Base-by-base conservation (phyloP, 2,113 vertebrate genomes). In the Triplophysa tibetana region DNA sequence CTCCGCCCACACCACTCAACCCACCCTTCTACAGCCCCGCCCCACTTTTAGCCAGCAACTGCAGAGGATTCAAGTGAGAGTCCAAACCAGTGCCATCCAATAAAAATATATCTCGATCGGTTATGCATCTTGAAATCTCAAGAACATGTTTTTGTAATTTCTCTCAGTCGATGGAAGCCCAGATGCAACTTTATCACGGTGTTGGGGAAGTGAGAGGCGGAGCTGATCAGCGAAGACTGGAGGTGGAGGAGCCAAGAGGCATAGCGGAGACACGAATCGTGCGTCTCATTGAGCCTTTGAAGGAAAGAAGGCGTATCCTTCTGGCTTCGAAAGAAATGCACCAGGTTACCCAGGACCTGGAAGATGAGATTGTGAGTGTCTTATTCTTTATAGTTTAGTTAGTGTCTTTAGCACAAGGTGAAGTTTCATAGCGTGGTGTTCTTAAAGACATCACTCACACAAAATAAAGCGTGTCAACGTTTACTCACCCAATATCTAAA, bases 301-400 rank as follows among this genome's bases (percentile, higher is more conserved):
- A 92, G 85, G 94, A 96, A 74, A 91, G 96, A 69, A 94, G 94
- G 68, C 92, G 81, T 79, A 93, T 93, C 85, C 91, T 97, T 81
- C 91, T 96, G 80, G 94, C 94, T 58, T 97, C 96, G 41, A 96
- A 96, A 21, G 96, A 98, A 86, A 92, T 94, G 89, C 95, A 97
- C 83, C 96, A 98, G 87, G 96, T 97, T 66, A 93, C 95, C 77
- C 93, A 96, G 3, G 96, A 98, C 58, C 91, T 98, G 84, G 95
- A 97, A 80, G 96, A 97, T 7, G 96, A 98, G 91, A 96, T 96
- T 0, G 96, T 97, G 86, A 95, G 95, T 89, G n/a, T 43, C 17
- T 38, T 38, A 38, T 38, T 38, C 33, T 38, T 38, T 7, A 50
- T 50, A 50, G 11, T 50, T 14, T 14, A 14, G 48, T 14, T 14